Evolutionary conservation across 2,797 vertebrate genomes (phyloP), one percentile per base, ranked within the genome.

Genomic region (Lepidocolaptes lacrymiger): DNA sequence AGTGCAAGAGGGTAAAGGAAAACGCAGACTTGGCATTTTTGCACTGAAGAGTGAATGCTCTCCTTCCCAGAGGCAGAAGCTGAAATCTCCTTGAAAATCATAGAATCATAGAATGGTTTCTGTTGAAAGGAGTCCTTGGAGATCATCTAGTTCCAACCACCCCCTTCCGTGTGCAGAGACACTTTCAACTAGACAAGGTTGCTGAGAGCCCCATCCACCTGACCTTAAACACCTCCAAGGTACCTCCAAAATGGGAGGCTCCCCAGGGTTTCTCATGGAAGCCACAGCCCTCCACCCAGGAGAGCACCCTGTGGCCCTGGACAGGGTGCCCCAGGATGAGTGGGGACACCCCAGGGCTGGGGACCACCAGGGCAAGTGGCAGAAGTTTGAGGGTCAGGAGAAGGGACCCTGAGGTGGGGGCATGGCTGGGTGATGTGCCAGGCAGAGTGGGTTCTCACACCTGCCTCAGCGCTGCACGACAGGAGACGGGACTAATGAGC

Each of bases 381-480:
- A 4, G 24, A 30, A 77, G 22, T 16, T 10, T 2, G 3, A 8
- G 7, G 6, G 9, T 4, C 15, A 55, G 49, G 32, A 39, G 43
- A 54, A 36, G 24, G 49, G 22, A 66, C 16, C 15, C 14, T 0
- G 0, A 88, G 63, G 24, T 44, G 20, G 9, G 13, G 19, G 4
- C 28, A 37, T 0, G 4, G 27, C 13, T 0, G 0, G 28, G 16
- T 5, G 2, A 34, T 68, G 34, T 39, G n/a, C 36, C 20, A 54
- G 43, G 30, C 68, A 71, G 61, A 41, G n/a, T 24, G 62, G 36
- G 41, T 61, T 75, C 62, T 87, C 71, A 58, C 44, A 7, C 9
- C 62, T 46, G 54, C 14, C 27, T 23, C 15, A 7, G 54, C 2
- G 4, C 41, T 58, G n/a, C 1, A 0, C 22, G n/a, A n/a, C n/a